Evolutionary conservation across 2,888 invertebrate genomes (phyloP).

Genomic region (Aethes cnicana): DNA sequence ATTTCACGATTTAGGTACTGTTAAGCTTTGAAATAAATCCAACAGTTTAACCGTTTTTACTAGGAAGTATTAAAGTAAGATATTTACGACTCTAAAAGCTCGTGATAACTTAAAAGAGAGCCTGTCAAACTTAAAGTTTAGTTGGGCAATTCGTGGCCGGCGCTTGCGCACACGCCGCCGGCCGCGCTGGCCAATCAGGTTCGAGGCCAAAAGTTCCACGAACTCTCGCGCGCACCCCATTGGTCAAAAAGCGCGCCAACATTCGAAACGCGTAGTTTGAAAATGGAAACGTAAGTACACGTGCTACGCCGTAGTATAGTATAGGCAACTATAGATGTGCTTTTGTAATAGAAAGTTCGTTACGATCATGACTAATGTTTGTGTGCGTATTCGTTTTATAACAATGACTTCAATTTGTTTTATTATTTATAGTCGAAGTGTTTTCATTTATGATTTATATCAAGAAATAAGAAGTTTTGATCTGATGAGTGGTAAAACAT

Average conservation of each 20-base stretch:
- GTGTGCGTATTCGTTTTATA: constrained; percentile 1
- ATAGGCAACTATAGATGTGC: constrained; percentile 5
- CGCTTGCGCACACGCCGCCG: constrained; percentile 31
- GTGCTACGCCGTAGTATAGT: constrained; percentile 28
- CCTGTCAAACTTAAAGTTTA: constrained; percentile 11
- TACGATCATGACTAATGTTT: constrained; percentile 21
- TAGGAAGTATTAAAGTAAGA: no score
- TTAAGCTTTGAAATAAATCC: no score
- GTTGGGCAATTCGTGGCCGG: constrained; percentile 26
- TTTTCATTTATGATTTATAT: no score
- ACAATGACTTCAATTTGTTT: not conserved
- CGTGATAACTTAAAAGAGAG: constrained; percentile 5
- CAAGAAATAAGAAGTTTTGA: no score
- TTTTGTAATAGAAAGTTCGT: constrained; percentile 27
- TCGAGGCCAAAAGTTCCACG: constrained; percentile 71
- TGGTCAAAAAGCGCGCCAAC: constrained; percentile 63
- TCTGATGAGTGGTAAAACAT: no score
- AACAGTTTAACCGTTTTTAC: no score
- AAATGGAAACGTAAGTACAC: constrained; percentile 52
- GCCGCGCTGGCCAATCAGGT: constrained; percentile 50
- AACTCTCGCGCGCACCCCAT: constrained; percentile 56
- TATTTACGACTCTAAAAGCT: constrained; percentile 15
- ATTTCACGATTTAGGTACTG: no score
- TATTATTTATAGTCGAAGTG: not conserved
- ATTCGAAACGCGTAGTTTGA: constrained; percentile 52